phyloP scores from a whole-genome alignment of 2,888 invertebrate genomes.

The Trachelus iudaicus region DNA sequence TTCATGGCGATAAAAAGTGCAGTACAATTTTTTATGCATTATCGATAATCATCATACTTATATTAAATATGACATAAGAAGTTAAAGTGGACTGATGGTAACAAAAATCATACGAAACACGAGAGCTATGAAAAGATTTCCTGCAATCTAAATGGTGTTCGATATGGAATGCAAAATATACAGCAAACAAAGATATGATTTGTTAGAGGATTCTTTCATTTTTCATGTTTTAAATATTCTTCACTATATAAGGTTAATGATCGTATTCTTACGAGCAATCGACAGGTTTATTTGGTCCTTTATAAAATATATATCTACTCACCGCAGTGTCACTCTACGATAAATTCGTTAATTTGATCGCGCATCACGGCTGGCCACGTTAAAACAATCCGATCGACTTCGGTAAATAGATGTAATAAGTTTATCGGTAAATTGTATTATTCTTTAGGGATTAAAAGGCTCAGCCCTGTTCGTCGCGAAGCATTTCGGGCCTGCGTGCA shows the following conservation, averaged over 20 bases:
- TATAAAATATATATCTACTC: background rate
- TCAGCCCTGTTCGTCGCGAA: background rate
- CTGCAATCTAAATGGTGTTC: background rate
- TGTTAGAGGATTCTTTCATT: background rate
- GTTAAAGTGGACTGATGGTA: background rate
- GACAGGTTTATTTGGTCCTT: background rate
- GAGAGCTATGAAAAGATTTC: background rate
- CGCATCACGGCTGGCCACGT: background rate
- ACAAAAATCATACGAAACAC: background rate
- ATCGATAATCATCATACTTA: background rate
- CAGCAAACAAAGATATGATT: background rate
- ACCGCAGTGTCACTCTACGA: background rate
- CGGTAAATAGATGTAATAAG: background rate
- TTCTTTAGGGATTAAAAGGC: background rate
- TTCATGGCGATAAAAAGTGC: background rate
- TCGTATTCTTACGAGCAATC: slow-evolving; percentile 5
- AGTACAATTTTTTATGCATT: background rate
- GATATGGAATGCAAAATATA: background rate
- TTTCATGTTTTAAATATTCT: slow-evolving; percentile 17
- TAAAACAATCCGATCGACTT: background rate
- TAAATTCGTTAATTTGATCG: background rate
- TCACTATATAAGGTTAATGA: slow-evolving; percentile 19
- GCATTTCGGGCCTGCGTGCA: background rate
- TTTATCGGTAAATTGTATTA: background rate
- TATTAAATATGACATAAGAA: background rate